Conservation (phyloP, 2,113 vertebrate species). For the Istiophorus platypterus region DNA sequence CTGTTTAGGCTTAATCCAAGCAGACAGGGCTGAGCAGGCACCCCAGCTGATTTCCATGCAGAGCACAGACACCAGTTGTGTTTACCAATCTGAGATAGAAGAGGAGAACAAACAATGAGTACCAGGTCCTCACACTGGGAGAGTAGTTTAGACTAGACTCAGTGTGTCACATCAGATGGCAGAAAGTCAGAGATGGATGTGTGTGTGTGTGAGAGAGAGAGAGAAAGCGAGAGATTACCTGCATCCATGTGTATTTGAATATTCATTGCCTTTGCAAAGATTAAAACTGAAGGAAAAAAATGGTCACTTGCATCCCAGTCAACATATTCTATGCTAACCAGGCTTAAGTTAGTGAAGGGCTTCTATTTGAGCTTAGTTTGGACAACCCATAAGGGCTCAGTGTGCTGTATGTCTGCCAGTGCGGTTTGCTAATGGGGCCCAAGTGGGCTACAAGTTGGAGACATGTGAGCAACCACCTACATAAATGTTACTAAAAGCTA, state of each 20-base stretch:
- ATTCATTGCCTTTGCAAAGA: neutral
- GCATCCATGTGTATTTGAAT: slow-evolving; percentile 10
- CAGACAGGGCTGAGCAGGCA: slow-evolving; percentile 69
- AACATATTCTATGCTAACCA: neutral
- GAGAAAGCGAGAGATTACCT: neutral
- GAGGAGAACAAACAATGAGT: slow-evolving; percentile 74
- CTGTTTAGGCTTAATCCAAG: slow-evolving; percentile 78
- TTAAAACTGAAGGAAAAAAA: slow-evolving; percentile 10
- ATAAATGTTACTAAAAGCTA: neutral
- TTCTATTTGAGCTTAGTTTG: neutral
- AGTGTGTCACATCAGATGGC: slow-evolving; percentile 39
- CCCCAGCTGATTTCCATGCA: slow-evolving; percentile 74
- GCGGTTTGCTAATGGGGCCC: neutral
- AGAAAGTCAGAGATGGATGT: slow-evolving; percentile 8
- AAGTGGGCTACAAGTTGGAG: neutral
- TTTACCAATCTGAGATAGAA: slow-evolving; percentile 77
- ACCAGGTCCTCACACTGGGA: slow-evolving; percentile 52
- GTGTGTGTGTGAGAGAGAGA: neutral
- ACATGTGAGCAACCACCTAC: neutral
- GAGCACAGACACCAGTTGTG: slow-evolving; percentile 73
- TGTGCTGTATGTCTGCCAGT: neutral
- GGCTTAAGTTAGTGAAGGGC: neutral
- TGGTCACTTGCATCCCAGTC: neutral
- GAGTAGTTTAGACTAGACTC: slow-evolving; percentile 56
- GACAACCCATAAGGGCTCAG: neutral